Evolutionary conservation across 92 coral and sea anemone species (phyloP).

Genomic region (Parazoanthus darwini): DNA sequence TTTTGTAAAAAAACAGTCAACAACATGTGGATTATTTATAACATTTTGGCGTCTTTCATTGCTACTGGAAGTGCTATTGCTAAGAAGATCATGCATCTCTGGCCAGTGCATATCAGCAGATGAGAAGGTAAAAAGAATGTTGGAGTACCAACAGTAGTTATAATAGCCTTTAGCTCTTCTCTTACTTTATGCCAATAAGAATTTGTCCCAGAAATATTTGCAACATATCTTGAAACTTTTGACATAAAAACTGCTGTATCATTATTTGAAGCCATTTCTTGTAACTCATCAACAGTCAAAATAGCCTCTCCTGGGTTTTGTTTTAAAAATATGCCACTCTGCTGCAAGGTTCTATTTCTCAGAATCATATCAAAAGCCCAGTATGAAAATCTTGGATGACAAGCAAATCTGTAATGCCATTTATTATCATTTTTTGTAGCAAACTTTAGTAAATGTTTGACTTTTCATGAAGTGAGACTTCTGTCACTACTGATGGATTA

Average conservation of each 20-base stretch:
- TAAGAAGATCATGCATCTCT: conserved; percentile 44
- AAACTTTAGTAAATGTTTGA: conserved; percentile 29
- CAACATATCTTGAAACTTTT: conserved; percentile 27
- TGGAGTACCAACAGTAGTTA: conserved; percentile 64
- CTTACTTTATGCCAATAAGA: neutral
- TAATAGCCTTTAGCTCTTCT: no score
- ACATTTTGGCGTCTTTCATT: conserved; percentile 61
- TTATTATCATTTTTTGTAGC: conserved; percentile 31
- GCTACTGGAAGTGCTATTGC: conserved; percentile 38
- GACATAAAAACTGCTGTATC: conserved; percentile 59
- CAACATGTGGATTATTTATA: conserved; percentile 54
- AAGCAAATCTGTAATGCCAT: conserved; percentile 27
- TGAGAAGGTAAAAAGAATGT: conserved; percentile 75
- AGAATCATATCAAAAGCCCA: conserved; percentile 26
- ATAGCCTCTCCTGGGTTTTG: no score
- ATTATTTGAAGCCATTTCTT: conserved; percentile 67
- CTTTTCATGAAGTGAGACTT: conserved; percentile 30
- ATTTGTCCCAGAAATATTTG: conserved; percentile 50
- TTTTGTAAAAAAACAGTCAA: conserved; percentile 8
- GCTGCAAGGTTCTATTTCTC: conserved; percentile 46
- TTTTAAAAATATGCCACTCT: conserved; percentile 21
- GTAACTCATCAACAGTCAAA: conserved; percentile 67
- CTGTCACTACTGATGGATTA: conserved; percentile 32
- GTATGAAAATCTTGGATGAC: neutral
- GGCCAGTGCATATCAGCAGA: conserved; percentile 56